Percentiles rank a stretch among this genome's conserved stretches.
Evolutionary conservation across 2,113 vertebrate genomes (phyloP).

Genomic region (Festucalex cinctus): DNA sequence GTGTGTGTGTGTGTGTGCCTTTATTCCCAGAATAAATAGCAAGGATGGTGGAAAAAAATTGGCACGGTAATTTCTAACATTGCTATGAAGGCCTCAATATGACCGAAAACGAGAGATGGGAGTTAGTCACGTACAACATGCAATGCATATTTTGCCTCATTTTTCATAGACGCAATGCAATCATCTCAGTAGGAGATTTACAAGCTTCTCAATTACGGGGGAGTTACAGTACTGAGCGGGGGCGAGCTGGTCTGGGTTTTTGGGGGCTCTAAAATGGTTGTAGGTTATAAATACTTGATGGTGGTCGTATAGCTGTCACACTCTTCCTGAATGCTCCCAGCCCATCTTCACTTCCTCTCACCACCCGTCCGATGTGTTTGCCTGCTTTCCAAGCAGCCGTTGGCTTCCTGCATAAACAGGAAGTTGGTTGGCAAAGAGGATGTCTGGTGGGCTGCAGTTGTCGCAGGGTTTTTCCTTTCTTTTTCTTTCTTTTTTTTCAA

Average conservation of each 20-base stretch:
- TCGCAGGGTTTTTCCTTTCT: not conserved
- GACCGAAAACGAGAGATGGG: too few species aligned
- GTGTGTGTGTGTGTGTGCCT: too few species aligned
- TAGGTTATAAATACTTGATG: conserved; percentile 69
- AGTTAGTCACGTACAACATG: too few species aligned
- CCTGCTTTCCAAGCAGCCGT: conserved; percentile 18
- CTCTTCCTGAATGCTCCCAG: conserved; percentile 51
- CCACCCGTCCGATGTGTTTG: not conserved
- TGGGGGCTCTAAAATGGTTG: conserved; percentile 56
- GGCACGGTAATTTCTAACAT: too few species aligned
- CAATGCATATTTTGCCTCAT: too few species aligned
- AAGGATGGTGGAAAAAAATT: not conserved
- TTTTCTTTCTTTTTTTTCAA: conserved; percentile 1
- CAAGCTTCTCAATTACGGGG: conserved; percentile 29
- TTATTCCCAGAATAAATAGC: not conserved
- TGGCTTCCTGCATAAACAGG: conserved; percentile 57
- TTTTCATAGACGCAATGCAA: not conserved
- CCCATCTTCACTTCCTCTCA: not conserved
- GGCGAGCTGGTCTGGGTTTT: conserved; percentile 29
- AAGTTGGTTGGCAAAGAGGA: conserved; percentile 31
- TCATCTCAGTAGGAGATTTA: conserved; percentile 50
- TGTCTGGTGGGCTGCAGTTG: not conserved
- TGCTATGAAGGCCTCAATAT: too few species aligned
- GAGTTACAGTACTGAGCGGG: conserved; percentile 42
- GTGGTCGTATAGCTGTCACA: conserved; percentile 63